These are phyloP conservation scores for Orycteropus afer DNA, from an alignment of 2,113 vertebrate species.

Conservation along the genomic window DNA sequence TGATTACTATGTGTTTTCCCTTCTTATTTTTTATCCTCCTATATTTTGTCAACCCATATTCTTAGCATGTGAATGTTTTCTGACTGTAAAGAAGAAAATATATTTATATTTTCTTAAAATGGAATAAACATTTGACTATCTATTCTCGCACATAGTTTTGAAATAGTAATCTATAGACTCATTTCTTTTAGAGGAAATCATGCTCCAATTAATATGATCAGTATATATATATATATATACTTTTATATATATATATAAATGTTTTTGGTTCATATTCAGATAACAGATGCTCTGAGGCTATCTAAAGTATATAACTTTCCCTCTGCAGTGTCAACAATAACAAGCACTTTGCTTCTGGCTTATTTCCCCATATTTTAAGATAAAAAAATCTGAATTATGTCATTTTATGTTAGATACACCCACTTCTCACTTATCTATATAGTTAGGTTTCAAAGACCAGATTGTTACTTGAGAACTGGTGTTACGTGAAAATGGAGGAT, in stretches of 20 bases:
- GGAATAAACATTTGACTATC: neutral
- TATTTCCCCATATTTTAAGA: constrained; percentile 28
- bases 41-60: neutral
- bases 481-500: no score
- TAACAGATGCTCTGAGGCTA: neutral
- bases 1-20: neutral
- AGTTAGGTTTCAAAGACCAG: no score
- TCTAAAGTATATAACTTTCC: constrained; percentile 20
- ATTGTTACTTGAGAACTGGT: no score
- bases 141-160: neutral
- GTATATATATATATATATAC: neutral
- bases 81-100: neutral
- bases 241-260: no score
- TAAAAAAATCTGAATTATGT: neutral
- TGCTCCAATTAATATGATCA: neutral
- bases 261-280: neutral
- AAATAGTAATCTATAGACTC: neutral
- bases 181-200: constrained; percentile 21
- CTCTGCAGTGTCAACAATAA: neutral
- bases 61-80: neutral
- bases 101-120: neutral
- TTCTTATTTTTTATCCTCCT: neutral
- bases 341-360: neutral
- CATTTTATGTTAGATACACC: neutral
- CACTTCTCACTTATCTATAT: no score